Base-by-base conservation (phyloP, 2,888 invertebrate species). In the Xiphydria camelus region DNA sequence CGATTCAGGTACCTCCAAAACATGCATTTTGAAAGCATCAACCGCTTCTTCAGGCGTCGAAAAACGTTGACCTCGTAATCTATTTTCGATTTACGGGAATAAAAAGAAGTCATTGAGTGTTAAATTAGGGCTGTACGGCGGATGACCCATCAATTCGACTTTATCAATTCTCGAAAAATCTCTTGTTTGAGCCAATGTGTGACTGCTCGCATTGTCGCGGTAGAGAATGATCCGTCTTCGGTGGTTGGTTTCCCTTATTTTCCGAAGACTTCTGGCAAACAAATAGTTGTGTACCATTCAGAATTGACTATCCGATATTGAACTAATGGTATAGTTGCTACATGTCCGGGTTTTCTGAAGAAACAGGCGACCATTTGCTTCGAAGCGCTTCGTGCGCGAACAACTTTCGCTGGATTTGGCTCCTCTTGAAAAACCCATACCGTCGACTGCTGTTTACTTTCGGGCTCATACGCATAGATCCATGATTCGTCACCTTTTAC, bases 151-250 rank as follows among this genome's bases (percentile, higher is more conserved):
- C n/a, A n/a, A 61, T 55, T 25, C 49, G 55, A 40, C 51, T 17
- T 17, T 58, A 60, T 45, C 53, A 63, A 41, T 59, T 61, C 14
- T 55, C 45, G 40, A 43, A 57, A 36, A 53, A 55, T 22, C 55
- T 53, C 47, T 61, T n/a, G n/a, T n/a, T n/a, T n/a, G n/a, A n/a
- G n/a, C n/a, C n/a, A n/a, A n/a, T n/a, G n/a, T n/a, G n/a, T n/a
- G n/a, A n/a, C n/a, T n/a, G n/a, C n/a, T n/a, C n/a, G n/a, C n/a
- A n/a, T n/a, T n/a, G n/a, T n/a, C n/a, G n/a, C n/a, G n/a, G n/a
- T n/a, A n/a, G n/a, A n/a, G n/a, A n/a, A n/a, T n/a, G n/a, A n/a
- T n/a, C n/a, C n/a, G n/a, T n/a, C n/a, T n/a, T n/a, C n/a, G n/a
- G n/a, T n/a, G n/a, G n/a, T n/a, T n/a, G n/a, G n/a, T n/a, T n/a